phyloP scores from a whole-genome alignment of 2,113 vertebrate species.

The Pelusios castaneus region DNA sequence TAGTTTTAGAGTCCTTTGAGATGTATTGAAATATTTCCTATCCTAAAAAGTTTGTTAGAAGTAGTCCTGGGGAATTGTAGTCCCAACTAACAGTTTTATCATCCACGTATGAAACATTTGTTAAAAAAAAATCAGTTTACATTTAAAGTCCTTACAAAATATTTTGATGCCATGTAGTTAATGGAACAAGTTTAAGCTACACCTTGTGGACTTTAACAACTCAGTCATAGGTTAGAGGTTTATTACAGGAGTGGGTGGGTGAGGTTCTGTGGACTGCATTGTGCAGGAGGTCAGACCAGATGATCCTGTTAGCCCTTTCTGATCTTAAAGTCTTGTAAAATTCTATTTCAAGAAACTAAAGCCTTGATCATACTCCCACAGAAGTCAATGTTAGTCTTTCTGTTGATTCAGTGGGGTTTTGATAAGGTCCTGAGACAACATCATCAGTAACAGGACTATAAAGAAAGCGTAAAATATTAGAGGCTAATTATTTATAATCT shows the following conservation, averaged over 20 bases:
- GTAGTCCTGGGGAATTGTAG: not conserved
- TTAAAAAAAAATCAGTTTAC: not conserved
- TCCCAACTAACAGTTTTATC: not conserved
- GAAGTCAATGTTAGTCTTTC: constrained; percentile 68
- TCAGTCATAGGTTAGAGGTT: no score
- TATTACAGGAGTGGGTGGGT: no score
- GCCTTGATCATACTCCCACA: constrained; percentile 64
- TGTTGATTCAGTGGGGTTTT: constrained; percentile 63
- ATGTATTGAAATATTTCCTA: accelerated
- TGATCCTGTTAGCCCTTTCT: no score
- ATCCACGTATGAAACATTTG: not conserved
- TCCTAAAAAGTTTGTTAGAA: accelerated
- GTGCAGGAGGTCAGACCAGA: no score
- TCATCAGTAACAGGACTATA: constrained; percentile 64
- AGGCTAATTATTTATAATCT: constrained; percentile 65
- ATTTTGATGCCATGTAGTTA: constrained; percentile 25
- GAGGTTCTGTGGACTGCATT: no score
- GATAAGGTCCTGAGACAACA: constrained; percentile 66
- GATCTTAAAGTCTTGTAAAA: constrained; percentile 29
- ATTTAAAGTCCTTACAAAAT: constrained; percentile 11
- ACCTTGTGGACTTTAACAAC: not conserved
- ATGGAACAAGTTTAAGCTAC: constrained; percentile 53
- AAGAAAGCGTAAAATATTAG: constrained; percentile 67
- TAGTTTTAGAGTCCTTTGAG: not conserved
- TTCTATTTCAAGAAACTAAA: constrained; percentile 64